Base-by-base conservation (phyloP, 2,888 invertebrate genomes). In the Camptogramma bilineatum region DNA sequence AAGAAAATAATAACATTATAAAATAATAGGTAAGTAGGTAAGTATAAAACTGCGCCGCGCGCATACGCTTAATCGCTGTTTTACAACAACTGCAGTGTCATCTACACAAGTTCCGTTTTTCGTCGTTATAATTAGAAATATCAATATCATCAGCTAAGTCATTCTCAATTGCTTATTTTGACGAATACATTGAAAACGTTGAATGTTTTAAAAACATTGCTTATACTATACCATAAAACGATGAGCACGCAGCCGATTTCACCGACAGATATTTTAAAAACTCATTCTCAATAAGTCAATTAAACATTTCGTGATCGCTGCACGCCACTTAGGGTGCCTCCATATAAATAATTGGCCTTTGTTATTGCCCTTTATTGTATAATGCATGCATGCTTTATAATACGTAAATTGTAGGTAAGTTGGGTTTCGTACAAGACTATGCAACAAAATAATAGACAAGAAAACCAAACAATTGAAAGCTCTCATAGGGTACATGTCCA, bases 251-350 rank as follows among this genome's bases (percentile, higher is more conserved):
- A 79, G 74, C 69, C 86, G 87, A 90, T 90, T 84, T 81, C 74
- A 84, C 71, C 81, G 84, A 84, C 86, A 87, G 87, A 88, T 90
- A 85, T 87, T 87, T 88, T 81, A 81, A 88, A 90, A 91, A 89
- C 83, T 80, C 85, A 87, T 91, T 89, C 91, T 91, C 91, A 90
- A 92, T 93, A 92, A 92, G 93, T 93, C 92, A 93, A 93, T 92
- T 91, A 92, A 91, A 88, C 85, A 84, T 85, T 87, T 84, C 82
- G 87, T 88, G 81, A 79, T 78, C 78, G 76, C 77, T 80, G 87
- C 89, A 87, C 90, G 90, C 90, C 88, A 91, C 89, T 90, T 88
- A 81, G 87, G 88, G 86, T 76, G 84, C 82, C 80, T 83, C 80
- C 83, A 84, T 87, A 84, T 85, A 85, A 84, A 86, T 90, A 86